Evolutionary conservation across 2,797 vertebrate genomes (phyloP).

Genomic region (Aulostomus chinensis): DNA sequence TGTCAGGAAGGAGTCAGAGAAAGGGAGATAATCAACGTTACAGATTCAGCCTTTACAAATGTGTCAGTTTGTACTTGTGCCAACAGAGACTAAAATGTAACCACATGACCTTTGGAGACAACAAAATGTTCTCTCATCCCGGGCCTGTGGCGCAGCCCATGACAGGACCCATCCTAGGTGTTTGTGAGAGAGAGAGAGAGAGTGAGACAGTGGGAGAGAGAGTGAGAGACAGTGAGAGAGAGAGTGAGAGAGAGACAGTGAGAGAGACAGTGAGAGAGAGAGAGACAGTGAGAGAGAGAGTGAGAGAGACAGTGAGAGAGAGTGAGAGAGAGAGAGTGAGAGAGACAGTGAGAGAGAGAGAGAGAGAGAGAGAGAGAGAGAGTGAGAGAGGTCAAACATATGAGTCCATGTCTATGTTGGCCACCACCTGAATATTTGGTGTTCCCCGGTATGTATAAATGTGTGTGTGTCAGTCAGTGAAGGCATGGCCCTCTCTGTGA

Average conservation of each 20-base stretch:
- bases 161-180: conserved; percentile 38
- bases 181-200: no score
- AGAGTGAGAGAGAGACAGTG: no score
- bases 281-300: no score
- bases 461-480: conserved; percentile 35
- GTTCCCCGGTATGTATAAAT: conserved; percentile 3
- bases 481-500: conserved; percentile 48
- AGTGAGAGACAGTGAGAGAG: no score
- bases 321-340: no score
- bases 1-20: conserved; percentile 73
- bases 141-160: conserved; percentile 41
- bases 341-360: no score
- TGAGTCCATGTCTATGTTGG: background rate
- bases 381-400: background rate
- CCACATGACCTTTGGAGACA: conserved; percentile 71
- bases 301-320: no score
- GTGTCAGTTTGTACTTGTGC: conserved; percentile 57
- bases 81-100: conserved; percentile 58
- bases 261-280: no score
- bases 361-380: no score
- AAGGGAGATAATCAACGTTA: conserved; percentile 64
- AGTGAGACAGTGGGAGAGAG: no score
- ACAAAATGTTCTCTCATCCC: conserved; percentile 62
- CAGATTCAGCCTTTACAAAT: conserved; percentile 63
- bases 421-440: background rate